Base-by-base conservation (phyloP, 1,140 invertebrate species). In the Pentalonia nigronervosa region DNA sequence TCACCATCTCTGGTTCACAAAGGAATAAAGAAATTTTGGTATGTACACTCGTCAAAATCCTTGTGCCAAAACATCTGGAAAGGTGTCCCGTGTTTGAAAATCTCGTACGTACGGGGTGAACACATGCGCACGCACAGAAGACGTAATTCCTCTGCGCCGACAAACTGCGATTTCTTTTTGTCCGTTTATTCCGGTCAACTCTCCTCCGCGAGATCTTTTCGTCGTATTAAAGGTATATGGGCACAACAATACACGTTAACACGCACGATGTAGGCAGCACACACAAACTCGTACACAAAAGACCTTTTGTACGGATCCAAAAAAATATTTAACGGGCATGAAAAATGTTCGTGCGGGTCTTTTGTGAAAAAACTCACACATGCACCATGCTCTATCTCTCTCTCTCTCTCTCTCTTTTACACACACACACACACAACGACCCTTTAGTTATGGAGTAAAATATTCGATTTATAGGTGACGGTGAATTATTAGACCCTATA, bases 11-110 rank as follows among this genome's bases (percentile, higher is more conserved):
- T 9, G 34, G 50, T 89, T 76, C 30, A 89, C 88, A 90, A 67
- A 90, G 36, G 56, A 90, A 90, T 90, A 90, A 60, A 90, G 36
- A 41, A 90, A 90, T 90, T 90, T 14, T 76, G 60, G 60, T 90
- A 45, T 20, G 20, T 60, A 90, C n/a, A 1, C 30, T 25, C 36
- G 25, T 17, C 36, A 48, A 84, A 93, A 84, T 86, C 48, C 9
- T 36, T 41, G 34, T 86, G 91, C 67, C 25, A 86, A 93, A 93
- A 93, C 91, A 93, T 93, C 91, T 93, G 91, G 91, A 92, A 92
- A 53, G 91, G 91, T 93, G 91, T 93, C 91, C 36, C 81, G 76
- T 41, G 41, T 60, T 45, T 67, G 14, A 41, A 90, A 36, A 67
- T 50, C n/a, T 34, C 89, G 1, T 67, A 90, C 4, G 41, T 67